Percentiles rank a stretch among this genome's conserved stretches.
Conservation (phyloP, 2,888 invertebrate species). For the Agriotes lineatus region DNA sequence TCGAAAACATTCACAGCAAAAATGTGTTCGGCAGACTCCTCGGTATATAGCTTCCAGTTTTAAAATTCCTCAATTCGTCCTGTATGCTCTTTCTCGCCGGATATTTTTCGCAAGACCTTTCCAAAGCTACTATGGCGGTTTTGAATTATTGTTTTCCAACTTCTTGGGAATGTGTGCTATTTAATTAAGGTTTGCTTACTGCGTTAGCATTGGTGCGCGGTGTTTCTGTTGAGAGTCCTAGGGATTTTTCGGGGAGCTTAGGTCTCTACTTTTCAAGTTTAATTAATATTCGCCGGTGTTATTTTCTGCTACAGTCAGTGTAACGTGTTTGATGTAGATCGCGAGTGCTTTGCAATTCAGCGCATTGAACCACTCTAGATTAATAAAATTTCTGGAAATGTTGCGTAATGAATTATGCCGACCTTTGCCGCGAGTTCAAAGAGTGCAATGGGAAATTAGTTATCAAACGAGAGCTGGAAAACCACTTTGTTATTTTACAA, state of each 20-base stretch:
- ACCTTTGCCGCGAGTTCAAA: not conserved
- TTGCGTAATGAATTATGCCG: not conserved
- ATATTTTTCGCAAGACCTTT: slow-evolving; percentile 7
- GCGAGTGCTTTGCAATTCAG: not conserved
- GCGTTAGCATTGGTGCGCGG: slow-evolving; percentile 12
- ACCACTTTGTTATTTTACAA: too few species aligned
- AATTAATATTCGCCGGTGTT: slow-evolving; percentile 22
- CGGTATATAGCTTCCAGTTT: too few species aligned
- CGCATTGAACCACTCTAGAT: not conserved
- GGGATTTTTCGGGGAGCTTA: slow-evolving; percentile 8
- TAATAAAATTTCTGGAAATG: not conserved
- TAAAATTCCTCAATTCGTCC: too few species aligned
- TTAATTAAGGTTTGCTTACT: slow-evolving; percentile 20
- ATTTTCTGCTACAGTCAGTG: not conserved
- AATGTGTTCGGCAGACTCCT: too few species aligned
- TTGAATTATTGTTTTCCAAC: slow-evolving; percentile 14
- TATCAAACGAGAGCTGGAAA: too few species aligned
- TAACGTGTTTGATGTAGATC: slow-evolving; percentile 14
- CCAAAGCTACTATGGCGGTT: slow-evolving; percentile 9
- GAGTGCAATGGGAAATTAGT: too few species aligned
- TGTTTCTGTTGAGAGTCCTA: slow-evolving; percentile 19
- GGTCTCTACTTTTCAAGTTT: slow-evolving; percentile 18
- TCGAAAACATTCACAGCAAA: too few species aligned
- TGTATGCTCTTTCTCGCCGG: not conserved
- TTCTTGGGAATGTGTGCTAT: slow-evolving; percentile 20